These are phyloP conservation scores for Orchestes rusci DNA, from an alignment of 2,888 invertebrate species.

Conservation along the genomic window DNA sequence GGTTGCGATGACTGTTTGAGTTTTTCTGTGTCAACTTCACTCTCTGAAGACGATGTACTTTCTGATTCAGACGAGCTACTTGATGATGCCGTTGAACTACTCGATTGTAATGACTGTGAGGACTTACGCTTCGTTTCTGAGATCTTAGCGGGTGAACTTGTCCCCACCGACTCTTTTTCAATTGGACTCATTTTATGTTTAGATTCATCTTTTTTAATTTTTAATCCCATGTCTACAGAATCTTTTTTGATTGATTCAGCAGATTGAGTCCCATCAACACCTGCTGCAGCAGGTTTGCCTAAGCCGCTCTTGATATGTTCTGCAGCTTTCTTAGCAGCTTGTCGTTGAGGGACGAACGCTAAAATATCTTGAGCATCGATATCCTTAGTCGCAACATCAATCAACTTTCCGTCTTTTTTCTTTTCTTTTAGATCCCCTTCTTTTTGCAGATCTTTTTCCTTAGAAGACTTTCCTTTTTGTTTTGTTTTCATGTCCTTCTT, in stretches of 20 bases:
- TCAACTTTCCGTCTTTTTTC: conserved; percentile 25
- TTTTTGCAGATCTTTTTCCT: conserved; percentile 40
- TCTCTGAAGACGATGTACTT: conserved; percentile 51
- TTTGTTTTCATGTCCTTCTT: conserved; percentile 16
- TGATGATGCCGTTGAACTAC: conserved; percentile 48
- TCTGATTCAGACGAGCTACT: conserved; percentile 47
- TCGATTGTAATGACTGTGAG: conserved; percentile 46
- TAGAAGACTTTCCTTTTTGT: conserved; percentile 28
- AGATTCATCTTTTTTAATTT: conserved; percentile 13
- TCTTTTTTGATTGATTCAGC: not conserved
- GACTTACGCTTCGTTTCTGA: conserved; percentile 46
- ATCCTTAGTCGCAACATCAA: conserved; percentile 45
- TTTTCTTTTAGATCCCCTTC: conserved; percentile 30
- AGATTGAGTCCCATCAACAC: not conserved
- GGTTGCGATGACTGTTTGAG: conserved; percentile 25
- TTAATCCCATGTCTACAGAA: not conserved
- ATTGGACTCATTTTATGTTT: conserved; percentile 37
- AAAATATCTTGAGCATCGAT: conserved; percentile 55
- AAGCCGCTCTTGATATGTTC: conserved; percentile 81
- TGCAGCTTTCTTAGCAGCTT: conserved; percentile 87
- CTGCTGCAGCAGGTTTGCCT: conserved; percentile 42
- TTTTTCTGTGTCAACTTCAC: conserved; percentile 41
- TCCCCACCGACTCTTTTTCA: conserved; percentile 30
- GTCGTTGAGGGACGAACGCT: conserved; percentile 81
- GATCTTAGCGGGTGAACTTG: conserved; percentile 35